A percentile compares a stretch with the other conserved stretches of the same genome.
Conservation (phyloP, 2,888 invertebrate species). For the Abrostola tripartita region DNA sequence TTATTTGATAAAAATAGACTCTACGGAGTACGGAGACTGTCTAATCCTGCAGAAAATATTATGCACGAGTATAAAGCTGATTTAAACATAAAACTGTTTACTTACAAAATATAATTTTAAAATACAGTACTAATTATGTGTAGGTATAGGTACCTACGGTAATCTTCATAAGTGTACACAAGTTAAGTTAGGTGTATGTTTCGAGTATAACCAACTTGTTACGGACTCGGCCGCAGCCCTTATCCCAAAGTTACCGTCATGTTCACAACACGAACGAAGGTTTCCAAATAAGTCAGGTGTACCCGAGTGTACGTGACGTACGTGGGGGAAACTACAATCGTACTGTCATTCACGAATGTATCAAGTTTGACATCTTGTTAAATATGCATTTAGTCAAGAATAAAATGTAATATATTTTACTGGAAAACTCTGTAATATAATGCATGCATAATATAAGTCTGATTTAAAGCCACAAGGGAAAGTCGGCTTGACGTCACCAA, state of each 20-base stretch:
- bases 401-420: neutral
- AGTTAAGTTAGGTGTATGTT: neutral
- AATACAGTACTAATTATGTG: no score
- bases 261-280: neutral
- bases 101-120: no score
- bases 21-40: no score
- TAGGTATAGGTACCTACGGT: no score
- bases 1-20: neutral
- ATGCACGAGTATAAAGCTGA: no score
- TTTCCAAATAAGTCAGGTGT: neutral
- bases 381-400: no score
- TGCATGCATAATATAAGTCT: constrained; percentile 39
- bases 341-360: no score
- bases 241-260: neutral
- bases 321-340: no score
- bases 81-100: no score
- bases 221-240: neutral
- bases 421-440: constrained; percentile 25
- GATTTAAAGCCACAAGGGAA: constrained; percentile 29
- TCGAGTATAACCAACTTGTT: neutral
- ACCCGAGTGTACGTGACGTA: constrained; percentile 1
- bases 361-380: no score
- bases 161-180: no score
- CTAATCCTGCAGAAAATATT: no score
- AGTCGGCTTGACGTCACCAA: constrained; percentile 46